Percentiles rank a stretch among this genome's conserved stretches.
Conservation (phyloP, 2,113 vertebrate genomes). For the Illadopsis cleaveri region DNA sequence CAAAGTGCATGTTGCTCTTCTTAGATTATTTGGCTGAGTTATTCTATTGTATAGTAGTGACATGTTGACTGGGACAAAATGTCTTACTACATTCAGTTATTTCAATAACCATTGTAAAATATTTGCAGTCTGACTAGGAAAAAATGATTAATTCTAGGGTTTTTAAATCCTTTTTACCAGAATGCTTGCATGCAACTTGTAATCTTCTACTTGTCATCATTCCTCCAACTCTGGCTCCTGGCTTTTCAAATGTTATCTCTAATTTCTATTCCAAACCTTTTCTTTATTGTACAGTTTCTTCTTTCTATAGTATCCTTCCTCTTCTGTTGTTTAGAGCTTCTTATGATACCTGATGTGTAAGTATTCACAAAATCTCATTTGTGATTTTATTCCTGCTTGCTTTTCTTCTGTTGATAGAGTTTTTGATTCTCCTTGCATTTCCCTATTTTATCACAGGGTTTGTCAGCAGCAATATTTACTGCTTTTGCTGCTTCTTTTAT, state of each 20-base stretch:
- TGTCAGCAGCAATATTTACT: neutral
- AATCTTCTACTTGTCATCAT: neutral
- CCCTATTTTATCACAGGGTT: neutral
- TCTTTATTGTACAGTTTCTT: neutral
- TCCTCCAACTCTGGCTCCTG: neutral
- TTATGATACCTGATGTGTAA: neutral
- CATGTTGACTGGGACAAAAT: constrained; percentile 44
- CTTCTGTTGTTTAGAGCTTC: neutral
- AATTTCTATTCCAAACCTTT: neutral
- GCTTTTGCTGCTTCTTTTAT: neutral
- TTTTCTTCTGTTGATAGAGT: neutral
- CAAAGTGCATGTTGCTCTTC: constrained; percentile 6
- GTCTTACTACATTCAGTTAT: constrained; percentile 4
- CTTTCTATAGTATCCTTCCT: neutral
- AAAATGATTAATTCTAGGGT: neutral
- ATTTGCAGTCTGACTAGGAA: neutral
- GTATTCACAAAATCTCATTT: neutral
- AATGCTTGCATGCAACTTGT: neutral
- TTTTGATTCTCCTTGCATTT: neutral
- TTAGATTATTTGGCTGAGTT: constrained; percentile 32
- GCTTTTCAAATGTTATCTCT: neutral
- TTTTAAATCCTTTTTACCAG: neutral
- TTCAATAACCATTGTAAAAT: constrained; percentile 40
- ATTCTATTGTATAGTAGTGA: constrained; percentile 8
- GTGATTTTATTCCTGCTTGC: neutral